Evolutionary conservation across 1,140 invertebrate genomes (phyloP).

Genomic region (Forficula auricularia): DNA sequence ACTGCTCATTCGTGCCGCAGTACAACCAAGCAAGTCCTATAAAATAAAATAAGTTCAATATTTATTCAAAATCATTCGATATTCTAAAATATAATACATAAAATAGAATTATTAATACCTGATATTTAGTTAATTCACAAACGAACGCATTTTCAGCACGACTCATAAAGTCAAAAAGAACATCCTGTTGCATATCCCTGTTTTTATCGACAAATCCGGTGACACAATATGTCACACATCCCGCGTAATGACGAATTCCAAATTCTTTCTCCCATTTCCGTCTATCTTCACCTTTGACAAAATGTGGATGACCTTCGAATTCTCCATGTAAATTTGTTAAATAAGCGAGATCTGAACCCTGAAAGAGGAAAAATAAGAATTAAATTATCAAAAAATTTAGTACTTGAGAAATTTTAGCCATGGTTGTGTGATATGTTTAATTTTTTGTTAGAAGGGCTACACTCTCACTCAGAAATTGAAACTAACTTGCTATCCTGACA

Average conservation of each 20-base stretch:
- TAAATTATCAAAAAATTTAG: too few relatives aligned
- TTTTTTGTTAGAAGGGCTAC: too few relatives aligned
- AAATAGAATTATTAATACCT: constrained; percentile 27
- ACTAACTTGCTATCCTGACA: too few relatives aligned
- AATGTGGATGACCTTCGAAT: constrained; percentile 69
- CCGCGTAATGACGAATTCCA: constrained; percentile 86
- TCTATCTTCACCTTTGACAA: constrained; percentile 72
- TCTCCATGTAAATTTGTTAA: constrained; percentile 77
- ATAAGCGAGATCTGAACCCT: constrained; percentile 75
- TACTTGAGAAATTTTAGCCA: too few relatives aligned
- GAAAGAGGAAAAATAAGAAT: constrained; percentile 8
- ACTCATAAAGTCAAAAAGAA: constrained; percentile 83
- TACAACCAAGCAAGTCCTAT: constrained; percentile 35
- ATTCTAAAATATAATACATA: neutral
- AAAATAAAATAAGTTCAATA: constrained; percentile 1
- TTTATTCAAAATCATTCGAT: neutral
- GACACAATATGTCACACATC: constrained; percentile 77
- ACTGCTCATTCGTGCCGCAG: constrained; percentile 28
- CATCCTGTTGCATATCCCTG: constrained; percentile 82
- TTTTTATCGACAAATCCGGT: constrained; percentile 97
- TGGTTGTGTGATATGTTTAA: too few relatives aligned
- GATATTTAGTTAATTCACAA: constrained; percentile 68
- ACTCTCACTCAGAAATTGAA: too few relatives aligned
- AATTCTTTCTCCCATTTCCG: constrained; percentile 83
- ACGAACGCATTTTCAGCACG: constrained; percentile 74